phyloP scores from a whole-genome alignment of 2,113 vertebrate genomes.

The Budorcas taxicolor region DNA sequence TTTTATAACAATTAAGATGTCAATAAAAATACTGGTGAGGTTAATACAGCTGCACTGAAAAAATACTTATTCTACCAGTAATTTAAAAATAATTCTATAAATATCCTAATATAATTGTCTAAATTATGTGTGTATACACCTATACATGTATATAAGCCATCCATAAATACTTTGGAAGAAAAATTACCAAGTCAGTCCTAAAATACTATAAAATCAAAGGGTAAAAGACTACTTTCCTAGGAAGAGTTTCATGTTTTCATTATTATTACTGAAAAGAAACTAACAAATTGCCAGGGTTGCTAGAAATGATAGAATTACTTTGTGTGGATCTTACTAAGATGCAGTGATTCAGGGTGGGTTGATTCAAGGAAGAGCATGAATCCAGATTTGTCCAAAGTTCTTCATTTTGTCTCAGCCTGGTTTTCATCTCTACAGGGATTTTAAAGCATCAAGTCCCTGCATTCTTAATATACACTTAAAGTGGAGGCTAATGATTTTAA shows the following conservation, averaged over 20 bases:
- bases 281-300: not conserved
- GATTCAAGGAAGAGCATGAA: not conserved
- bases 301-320: not conserved
- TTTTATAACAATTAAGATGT: constrained; percentile 79
- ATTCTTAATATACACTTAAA: not conserved
- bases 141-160: not conserved
- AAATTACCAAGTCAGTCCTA: not conserved
- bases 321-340: not conserved
- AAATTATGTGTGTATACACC: not conserved
- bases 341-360: not conserved
- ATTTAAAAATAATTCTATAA: constrained; percentile 44
- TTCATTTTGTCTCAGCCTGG: not conserved
- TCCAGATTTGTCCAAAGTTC: not conserved
- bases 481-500: not conserved
- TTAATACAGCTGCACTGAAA: constrained; percentile 47
- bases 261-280: not conserved
- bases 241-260: not conserved
- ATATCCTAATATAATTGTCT: not conserved
- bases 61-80: constrained; percentile 44
- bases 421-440: not conserved
- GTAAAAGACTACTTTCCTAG: not conserved
- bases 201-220: not conserved
- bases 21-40: constrained; percentile 71
- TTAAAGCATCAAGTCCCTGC: not conserved
- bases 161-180: not conserved